Base-by-base conservation (phyloP, 2,113 vertebrate species). In the Hippocampus barbouri region DNA sequence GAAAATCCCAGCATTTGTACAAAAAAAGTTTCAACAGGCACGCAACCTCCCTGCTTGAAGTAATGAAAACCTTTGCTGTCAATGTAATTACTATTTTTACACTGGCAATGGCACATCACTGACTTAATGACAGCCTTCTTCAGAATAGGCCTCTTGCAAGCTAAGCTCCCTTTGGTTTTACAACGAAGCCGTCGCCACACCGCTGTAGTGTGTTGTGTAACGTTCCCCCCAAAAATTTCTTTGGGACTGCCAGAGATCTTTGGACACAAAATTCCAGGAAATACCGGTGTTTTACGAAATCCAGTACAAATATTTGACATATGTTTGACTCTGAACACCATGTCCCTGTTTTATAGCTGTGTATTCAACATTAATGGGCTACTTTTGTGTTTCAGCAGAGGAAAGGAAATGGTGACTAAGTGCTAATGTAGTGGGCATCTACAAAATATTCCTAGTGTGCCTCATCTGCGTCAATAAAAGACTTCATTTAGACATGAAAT, bases 71-170 rank as follows among this genome's bases (percentile, higher is more conserved):
- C 66, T 63, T 75, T 70, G 66, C 71, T 69, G 76, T 79, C 12
- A 10, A 75, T 71, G 56, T 88, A 89, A 90, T 87, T 78, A 70
- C 82, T 79, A 38, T 76, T 77, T 66, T 82, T 73, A 51, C 74
- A 71, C 71, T 59, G 76, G 70, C 74, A 79, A 41, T 66, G 77
- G 79, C 72, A 66, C 80, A 73, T 74, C 56, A 65, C 71, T 73
- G 74, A 70, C 43, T 72, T 84, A 86, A 90, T 86, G 79, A 87
- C 82, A 87, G 81, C 71, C 62, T 84, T 87, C 73, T 53, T 62
- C 71, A 77, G 71, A 83, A 51, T 70, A 64, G 76, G 85, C 71
- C 82, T 74, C 47, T 71, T 76, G 66, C 61, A 78, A 82, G 82
- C 74, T 71, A 78, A 82, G 82, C 74, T 71, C 49, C 62, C 72